Evolutionary conservation across 2,888 invertebrate species (phyloP), one percentile per base, ranked within the genome.

Genomic region (Plebejus anna): DNA sequence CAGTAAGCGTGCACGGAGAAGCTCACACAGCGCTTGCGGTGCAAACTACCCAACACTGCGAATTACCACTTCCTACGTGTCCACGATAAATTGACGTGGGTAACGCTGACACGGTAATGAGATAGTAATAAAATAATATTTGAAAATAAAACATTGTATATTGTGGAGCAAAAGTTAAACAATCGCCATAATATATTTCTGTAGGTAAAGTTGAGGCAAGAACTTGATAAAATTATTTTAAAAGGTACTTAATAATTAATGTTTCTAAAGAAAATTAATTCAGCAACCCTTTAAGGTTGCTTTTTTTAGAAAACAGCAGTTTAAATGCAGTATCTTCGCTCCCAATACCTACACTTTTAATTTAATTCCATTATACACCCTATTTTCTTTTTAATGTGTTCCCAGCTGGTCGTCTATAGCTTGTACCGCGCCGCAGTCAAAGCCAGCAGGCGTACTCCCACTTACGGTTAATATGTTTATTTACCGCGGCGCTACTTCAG

Each of bases 401-500:
- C 55, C 4, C 1, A 55, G 28, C 61, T 28, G 11, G 28, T 6
- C 77, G 81, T 80, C 82, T 81, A 61, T 83, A 1, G 72, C 81
- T 84, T 81, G 76, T 0, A 32, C 80, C 79, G 47, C 36, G 38
- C 73, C 38, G 47, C 51, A 80, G 77, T 82, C 82, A 83, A 83
- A 86, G 83, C 85, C 83, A 82, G 80, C 82, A 81, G 83, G 81
- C 86, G 88, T 84, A 84, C 84, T 85, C 82, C 87, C 89, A 88
- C 89, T 90, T 87, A 87, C 83, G 83, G 86, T 87, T 90, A 90
- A 91, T 91, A 90, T 90, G 89, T 89, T 91, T 91, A 91, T 90
- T 90, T 90, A 89, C 87, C 83, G 81, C 84, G 82, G 79, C 66
- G 57, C 70, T 61, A 71, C 78, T 76, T 76, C 42, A 76, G 78